phyloP scores from a whole-genome alignment of 2,113 vertebrate genomes.

The Pterocles burchelli region DNA sequence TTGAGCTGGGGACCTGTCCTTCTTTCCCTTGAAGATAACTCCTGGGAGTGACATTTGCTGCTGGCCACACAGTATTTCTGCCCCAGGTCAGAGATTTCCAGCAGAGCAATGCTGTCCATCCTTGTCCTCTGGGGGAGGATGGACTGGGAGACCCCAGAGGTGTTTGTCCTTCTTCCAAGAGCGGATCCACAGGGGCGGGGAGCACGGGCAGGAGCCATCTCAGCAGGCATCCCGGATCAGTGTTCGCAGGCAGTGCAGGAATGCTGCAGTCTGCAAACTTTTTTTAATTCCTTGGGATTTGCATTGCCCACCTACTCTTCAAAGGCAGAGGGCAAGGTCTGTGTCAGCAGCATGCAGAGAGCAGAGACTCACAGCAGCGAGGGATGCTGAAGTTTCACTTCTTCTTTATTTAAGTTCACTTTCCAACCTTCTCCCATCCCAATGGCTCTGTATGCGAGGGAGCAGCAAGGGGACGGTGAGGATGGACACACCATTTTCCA shows the following conservation, averaged over 20 bases:
- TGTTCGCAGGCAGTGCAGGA: background rate
- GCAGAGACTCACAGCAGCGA: background rate
- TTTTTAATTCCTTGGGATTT: conserved; percentile 12
- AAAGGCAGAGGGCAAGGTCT: background rate
- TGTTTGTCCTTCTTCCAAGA: background rate
- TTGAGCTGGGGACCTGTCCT: background rate
- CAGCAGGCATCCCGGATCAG: background rate
- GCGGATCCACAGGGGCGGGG: background rate
- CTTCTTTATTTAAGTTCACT: background rate
- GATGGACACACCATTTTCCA: background rate
- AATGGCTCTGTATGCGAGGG: background rate
- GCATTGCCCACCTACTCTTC: background rate
- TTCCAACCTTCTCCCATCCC: background rate
- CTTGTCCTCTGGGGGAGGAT: background rate
- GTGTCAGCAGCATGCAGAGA: background rate
- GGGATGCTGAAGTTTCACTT: background rate
- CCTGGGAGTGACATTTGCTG: background rate
- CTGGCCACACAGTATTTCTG: background rate
- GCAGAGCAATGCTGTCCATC: background rate
- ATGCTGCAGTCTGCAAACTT: conserved; percentile 3
- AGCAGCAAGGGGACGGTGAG: background rate
- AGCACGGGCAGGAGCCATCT: background rate
- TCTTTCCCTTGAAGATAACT: background rate
- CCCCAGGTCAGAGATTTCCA: background rate
- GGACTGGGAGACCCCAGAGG: background rate